These are phyloP conservation scores for Argynnis bischoffii DNA, from an alignment of 2,888 invertebrate genomes.

Conservation along the genomic window DNA sequence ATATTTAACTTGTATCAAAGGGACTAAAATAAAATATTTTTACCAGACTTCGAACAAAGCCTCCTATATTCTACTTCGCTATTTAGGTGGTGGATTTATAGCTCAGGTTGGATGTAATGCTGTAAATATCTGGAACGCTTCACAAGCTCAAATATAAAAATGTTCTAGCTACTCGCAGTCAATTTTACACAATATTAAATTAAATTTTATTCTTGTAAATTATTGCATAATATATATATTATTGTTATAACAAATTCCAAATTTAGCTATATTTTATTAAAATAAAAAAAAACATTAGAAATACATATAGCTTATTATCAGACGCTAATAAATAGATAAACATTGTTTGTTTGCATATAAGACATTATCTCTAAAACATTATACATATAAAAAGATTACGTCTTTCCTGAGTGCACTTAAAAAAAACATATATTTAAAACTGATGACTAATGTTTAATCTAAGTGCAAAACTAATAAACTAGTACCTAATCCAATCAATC, in stretches of 20 bases:
- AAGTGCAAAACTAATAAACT: constrained; percentile 3
- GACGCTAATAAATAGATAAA: too few relatives aligned
- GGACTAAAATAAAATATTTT: constrained; percentile 34
- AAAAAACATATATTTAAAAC: too few relatives aligned
- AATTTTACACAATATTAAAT: not conserved
- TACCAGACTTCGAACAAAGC: constrained; percentile 26
- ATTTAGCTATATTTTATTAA: too few relatives aligned
- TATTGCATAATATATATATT: not conserved
- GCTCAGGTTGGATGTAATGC: constrained; percentile 39
- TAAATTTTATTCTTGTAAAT: too few relatives aligned
- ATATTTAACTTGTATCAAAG: not conserved
- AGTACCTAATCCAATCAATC: constrained; percentile 1
- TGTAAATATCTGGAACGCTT: constrained; percentile 41
- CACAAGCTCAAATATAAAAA: constrained; percentile 23
- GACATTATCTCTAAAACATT: too few relatives aligned
- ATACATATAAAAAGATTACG: too few relatives aligned
- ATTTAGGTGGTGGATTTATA: constrained; percentile 41
- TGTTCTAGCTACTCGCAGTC: not conserved
- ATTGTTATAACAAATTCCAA: not conserved
- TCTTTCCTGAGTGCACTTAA: too few relatives aligned
- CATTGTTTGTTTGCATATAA: too few relatives aligned
- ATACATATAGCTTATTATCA: too few relatives aligned
- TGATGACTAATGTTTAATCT: too few relatives aligned
- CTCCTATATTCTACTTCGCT: constrained; percentile 38
- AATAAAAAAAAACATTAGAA: too few relatives aligned